Conservation (phyloP, 1,140 invertebrate species). For the Cyclina sinensis region DNA sequence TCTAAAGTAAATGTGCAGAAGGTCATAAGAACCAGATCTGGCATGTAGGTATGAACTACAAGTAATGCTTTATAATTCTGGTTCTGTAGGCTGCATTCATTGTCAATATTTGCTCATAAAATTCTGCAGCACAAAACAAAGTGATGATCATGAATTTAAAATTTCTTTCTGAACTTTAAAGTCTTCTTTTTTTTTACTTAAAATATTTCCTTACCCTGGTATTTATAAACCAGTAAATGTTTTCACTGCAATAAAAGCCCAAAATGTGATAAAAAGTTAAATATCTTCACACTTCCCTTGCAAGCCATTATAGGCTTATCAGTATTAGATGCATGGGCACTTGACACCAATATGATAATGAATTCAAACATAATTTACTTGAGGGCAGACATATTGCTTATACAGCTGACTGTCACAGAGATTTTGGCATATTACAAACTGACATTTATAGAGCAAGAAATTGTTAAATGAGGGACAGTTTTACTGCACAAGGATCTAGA, state of each 20-base stretch:
- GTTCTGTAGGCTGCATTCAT: too few species aligned
- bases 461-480: conserved; percentile 18
- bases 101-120: too few species aligned
- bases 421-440: neutral
- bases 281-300: neutral
- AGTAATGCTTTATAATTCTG: too few species aligned
- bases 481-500: neutral
- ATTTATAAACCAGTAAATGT: neutral
- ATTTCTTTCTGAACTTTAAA: too few species aligned
- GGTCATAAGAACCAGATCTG: too few species aligned
- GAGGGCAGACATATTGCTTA: neutral
- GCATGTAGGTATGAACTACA: too few species aligned
- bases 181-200: too few species aligned
- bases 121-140: too few species aligned
- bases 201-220: neutral
- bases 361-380: neutral
- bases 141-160: too few species aligned
- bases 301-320: conserved; percentile 44
- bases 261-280: conserved; percentile 1
- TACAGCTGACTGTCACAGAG: neutral
- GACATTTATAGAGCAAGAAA: conserved; percentile 39
- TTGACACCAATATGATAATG: conserved; percentile 38
- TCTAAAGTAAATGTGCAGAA: too few species aligned
- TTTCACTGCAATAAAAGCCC: neutral
- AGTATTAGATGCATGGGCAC: neutral